Evolutionary conservation across 2,888 invertebrate genomes (phyloP), one percentile per base, ranked within the genome.

Genomic region (Acanthococcus lagerstroemiae): DNA sequence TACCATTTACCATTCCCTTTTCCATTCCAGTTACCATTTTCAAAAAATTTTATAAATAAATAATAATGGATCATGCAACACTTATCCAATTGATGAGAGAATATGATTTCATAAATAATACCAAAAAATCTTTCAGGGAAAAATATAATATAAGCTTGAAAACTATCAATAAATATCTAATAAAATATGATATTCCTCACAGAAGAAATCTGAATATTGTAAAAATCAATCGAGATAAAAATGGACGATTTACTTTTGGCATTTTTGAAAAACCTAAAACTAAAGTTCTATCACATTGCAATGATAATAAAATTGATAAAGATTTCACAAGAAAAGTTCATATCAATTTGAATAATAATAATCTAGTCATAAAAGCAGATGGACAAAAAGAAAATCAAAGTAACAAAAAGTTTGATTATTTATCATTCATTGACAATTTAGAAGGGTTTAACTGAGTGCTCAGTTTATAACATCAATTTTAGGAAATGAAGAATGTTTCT

Each of bases 1-100:
- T 54, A 54, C 54, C 54, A 54, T 54, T 54, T 54, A 54, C 54
- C 54, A 54, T 54, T 54, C 54, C 52, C 19, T 3, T 52, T 54
- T 54, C 54, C 54, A 54, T 54, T 54, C 54, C 54, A 54, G 54
- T 54, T 54, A 54, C 54, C 54, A 54, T 54, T 54, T 54, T 54
- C 24, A 3, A 54, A 54, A 54, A 54, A 21, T 6, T 54, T 54
- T 54, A 54, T 54, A 54, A 54, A 54, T 54, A 54, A 54, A 54
- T n/a, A n/a, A n/a, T n/a, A n/a, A n/a, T 54, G 54, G 54, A 54
- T 54, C 54, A 54, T 54, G 54, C 54, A 54, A 54, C 54, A 54
- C 54, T 54, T 22, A 54, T 54, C 54, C 19, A 54, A 12, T 54
- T 54, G 54, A 54, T 54, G 54, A 54, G 54, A 54, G 54, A 54